Conservation (phyloP, 1,140 invertebrate genomes). For the Drosophila novamexicana region DNA sequence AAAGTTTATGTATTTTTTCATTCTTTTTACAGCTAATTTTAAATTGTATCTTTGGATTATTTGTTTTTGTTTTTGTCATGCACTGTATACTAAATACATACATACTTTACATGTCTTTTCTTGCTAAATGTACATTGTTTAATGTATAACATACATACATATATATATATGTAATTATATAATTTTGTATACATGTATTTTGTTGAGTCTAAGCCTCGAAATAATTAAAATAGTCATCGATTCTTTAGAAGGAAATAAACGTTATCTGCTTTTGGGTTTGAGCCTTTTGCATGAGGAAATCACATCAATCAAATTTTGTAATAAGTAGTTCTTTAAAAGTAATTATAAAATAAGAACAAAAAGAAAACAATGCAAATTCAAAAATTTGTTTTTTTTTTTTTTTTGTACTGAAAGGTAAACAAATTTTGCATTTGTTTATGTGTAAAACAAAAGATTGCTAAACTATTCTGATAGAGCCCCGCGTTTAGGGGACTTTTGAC, state of each 20-base stretch:
- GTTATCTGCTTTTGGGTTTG: constrained; percentile 38
- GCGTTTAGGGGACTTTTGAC: constrained; percentile 2
- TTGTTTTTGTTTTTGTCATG: constrained; percentile 47
- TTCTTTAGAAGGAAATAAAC: constrained; percentile 47
- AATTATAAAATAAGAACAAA: constrained; percentile 36
- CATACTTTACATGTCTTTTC: constrained; percentile 74
- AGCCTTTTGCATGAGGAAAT: constrained; percentile 56
- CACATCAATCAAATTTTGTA: constrained; percentile 43
- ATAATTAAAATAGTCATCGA: constrained; percentile 51
- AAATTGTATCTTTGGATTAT: constrained; percentile 76
- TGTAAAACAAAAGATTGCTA: constrained; percentile 37
- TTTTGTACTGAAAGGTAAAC: constrained; percentile 76
- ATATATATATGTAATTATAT: constrained; percentile 48
- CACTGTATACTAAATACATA: constrained; percentile 63
- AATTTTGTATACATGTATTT: constrained; percentile 49
- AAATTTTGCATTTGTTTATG: constrained; percentile 21
- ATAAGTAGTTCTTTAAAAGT: constrained; percentile 28
- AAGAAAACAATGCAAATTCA: constrained; percentile 54
- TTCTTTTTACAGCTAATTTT: constrained; percentile 78
- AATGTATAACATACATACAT: constrained; percentile 29
- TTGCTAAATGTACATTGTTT: constrained; percentile 64
- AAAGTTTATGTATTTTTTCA: constrained; percentile 72
- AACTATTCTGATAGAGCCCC: constrained; percentile 33
- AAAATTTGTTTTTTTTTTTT: constrained; percentile 34
- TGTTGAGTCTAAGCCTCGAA: constrained; percentile 44